A percentile compares a stretch with the other conserved stretches of the same genome.
These are phyloP conservation scores for Parnassius glacialis DNA, from an alignment of 2,888 invertebrate genomes.

Conservation along the genomic window DNA sequence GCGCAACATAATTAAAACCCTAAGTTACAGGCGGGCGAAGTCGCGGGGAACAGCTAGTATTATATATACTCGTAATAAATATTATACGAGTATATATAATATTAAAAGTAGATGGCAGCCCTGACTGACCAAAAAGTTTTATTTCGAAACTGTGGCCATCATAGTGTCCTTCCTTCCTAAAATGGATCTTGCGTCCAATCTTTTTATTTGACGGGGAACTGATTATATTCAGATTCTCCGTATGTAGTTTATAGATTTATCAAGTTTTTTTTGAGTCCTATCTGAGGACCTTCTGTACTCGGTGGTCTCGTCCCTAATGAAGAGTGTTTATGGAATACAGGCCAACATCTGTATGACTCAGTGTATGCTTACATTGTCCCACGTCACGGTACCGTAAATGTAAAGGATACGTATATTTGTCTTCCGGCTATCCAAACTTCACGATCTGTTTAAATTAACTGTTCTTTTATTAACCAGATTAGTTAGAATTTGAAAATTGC, in stretches of 20 bases:
- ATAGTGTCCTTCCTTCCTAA: not conserved
- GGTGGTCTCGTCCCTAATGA: slow-evolving; percentile 37
- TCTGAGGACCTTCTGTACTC: slow-evolving; percentile 34
- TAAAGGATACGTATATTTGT: slow-evolving; percentile 31
- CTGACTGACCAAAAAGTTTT: not conserved
- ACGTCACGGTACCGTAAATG: slow-evolving; percentile 28
- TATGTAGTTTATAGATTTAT: not conserved
- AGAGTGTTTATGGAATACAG: slow-evolving; percentile 37
- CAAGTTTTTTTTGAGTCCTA: slow-evolving; percentile 15
- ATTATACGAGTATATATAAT: not conserved
- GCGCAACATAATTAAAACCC: no score
- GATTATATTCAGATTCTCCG: slow-evolving; percentile 14
- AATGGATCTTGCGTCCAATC: not conserved
- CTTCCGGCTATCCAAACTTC: slow-evolving; percentile 28
- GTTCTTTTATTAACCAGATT: not conserved
- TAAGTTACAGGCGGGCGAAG: no score
- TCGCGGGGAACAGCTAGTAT: no score
- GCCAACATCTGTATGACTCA: slow-evolving; percentile 28
- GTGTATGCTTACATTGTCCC: slow-evolving; percentile 36
- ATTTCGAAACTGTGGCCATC: not conserved
- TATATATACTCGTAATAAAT: no score
- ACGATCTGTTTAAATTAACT: slow-evolving; percentile 15
- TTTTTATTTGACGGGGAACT: slow-evolving; percentile 11
- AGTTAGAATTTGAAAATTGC: no score
- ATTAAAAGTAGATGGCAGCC: not conserved